Conservation (phyloP, 2,113 vertebrate genomes). For the Galemys pyrenaicus region DNA sequence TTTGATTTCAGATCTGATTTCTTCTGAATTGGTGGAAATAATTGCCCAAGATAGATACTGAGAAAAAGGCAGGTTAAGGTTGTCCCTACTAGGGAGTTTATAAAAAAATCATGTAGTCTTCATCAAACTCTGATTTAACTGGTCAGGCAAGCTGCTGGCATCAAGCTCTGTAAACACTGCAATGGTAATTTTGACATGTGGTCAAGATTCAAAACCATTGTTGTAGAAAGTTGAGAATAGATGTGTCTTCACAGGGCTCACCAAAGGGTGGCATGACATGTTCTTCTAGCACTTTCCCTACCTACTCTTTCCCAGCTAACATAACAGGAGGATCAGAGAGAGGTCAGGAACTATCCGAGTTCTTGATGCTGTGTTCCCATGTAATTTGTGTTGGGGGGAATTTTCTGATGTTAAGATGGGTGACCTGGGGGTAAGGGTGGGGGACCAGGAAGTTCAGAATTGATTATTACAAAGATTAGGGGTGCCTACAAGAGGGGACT, state of each 20-base stretch:
- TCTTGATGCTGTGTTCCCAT: background rate
- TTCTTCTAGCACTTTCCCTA: background rate
- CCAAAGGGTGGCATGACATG: rapidly evolving
- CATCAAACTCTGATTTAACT: background rate
- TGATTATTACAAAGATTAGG: background rate
- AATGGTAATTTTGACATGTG: background rate
- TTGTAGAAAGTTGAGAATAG: background rate
- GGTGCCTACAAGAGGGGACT: background rate
- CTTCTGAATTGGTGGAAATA: background rate
- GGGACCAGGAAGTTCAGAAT: background rate
- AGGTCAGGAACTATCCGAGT: background rate
- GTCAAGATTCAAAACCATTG: background rate
- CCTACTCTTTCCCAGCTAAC: no score
- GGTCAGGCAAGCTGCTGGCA: background rate
- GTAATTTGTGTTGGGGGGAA: background rate
- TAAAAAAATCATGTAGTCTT: background rate
- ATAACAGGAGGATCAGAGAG: background rate
- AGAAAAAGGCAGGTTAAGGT: background rate
- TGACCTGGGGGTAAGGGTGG: background rate
- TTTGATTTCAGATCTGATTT: background rate
- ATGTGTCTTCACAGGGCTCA: background rate
- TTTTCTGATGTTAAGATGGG: background rate
- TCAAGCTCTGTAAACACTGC: background rate
- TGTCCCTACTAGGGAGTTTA: background rate
- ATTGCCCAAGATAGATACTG: background rate